Base-by-base conservation (phyloP, 1,140 invertebrate genomes). In the Ceratina japonica region DNA sequence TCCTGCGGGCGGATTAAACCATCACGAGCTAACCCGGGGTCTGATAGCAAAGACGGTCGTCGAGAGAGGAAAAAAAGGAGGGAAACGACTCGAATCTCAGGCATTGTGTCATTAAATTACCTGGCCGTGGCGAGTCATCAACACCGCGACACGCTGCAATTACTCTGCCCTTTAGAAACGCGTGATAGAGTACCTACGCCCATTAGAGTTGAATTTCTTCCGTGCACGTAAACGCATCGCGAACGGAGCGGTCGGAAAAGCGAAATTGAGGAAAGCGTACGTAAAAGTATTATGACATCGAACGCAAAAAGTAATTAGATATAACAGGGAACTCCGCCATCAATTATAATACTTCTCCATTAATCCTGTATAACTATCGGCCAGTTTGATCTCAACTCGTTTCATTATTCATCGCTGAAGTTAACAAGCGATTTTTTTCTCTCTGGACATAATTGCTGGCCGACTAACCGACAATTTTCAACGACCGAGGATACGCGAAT, bases 51-150 rank as follows among this genome's bases (percentile, higher is more conserved):
- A 61, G 37, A 49, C 31, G 22, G 18, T 49, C 5, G 13, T 15
- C 0, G 1, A 5, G 3, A 27, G 22, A n/a, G 22, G 2, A 16
- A n/a, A 54, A 52, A 31, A 27, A 24, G 31, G 2, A 27, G 58
- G 22, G 44, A 49, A 3, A 5, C 18, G n/a, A 52, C n/a, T 20
- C 15, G 61, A 74, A 64, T 64, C 72, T 64, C 72, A 20, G 27
- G 27, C 49, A 56, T 74, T 64, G 62, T 24, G 72, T 74, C 44
- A 31, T 74, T 74, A 64, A 52, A 64, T 64, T 24, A 56, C 49
- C 49, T n/a, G 7, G n/a, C 13, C 8, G 7, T 49, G 24, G 22
- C 15, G 24, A 16, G 49, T 74, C 61, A 22, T 74, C 72, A 74
- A 74, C 61, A 37, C 8, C 8, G 49, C n/a, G 61, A 44, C 69